Evolutionary conservation across 2,113 vertebrate genomes (phyloP).

Genomic region (Dermatemys mawii): DNA sequence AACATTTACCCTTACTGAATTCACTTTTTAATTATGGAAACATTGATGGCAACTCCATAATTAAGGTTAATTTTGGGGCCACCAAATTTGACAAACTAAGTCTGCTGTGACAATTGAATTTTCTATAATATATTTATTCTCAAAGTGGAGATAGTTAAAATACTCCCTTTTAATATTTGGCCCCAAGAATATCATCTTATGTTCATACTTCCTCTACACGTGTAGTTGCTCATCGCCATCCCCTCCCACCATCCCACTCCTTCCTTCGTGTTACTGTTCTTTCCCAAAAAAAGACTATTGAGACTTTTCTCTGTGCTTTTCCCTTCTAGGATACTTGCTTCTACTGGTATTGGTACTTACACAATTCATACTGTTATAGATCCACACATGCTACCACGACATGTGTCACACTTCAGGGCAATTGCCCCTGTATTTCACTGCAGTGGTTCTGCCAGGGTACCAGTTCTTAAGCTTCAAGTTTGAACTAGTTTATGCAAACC

Average conservation of each 20-base stretch:
- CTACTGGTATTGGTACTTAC: too few species aligned
- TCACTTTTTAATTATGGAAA: not conserved
- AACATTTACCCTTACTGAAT: not conserved
- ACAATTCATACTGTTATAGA: too few species aligned
- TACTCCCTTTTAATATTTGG: slow-evolving; percentile 46
- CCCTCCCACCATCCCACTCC: too few species aligned
- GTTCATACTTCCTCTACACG: not conserved
- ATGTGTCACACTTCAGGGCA: too few species aligned
- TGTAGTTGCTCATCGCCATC: too few species aligned
- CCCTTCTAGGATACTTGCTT: too few species aligned
- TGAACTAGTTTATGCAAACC: not conserved
- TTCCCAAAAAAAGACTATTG: too few species aligned
- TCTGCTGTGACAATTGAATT: not conserved
- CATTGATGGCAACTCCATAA: not conserved
- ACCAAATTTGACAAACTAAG: not conserved
- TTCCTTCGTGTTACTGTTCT: too few species aligned
- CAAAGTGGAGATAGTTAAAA: not conserved
- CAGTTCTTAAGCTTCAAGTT: not conserved
- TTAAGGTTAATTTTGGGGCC: not conserved
- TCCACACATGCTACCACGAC: too few species aligned
- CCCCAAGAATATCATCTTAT: not conserved
- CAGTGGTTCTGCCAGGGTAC: too few species aligned
- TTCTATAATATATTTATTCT: not conserved
- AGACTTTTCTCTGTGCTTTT: too few species aligned
- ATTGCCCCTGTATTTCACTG: too few species aligned